A percentile compares a stretch with the other conserved stretches of the same genome.
Evolutionary conservation across 2,888 invertebrate species (phyloP).

Genomic region (Rhorus exstirpatorius): DNA sequence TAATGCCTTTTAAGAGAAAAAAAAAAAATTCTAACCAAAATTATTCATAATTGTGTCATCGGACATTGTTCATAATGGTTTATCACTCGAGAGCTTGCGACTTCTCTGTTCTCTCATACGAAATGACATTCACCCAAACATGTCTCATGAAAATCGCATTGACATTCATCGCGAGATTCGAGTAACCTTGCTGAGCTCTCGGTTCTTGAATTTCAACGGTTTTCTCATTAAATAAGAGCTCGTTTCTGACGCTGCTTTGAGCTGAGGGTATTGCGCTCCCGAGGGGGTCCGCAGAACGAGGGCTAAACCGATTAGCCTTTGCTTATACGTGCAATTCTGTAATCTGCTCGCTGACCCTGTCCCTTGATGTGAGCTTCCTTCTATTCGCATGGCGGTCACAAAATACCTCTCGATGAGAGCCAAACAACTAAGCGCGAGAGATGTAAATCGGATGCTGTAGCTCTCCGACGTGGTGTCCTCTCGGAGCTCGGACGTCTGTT

Average conservation of each 20-base stretch:
- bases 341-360: constrained; percentile 11
- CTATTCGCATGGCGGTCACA: neutral
- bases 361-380: constrained; percentile 1
- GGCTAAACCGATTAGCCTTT: constrained; percentile 35
- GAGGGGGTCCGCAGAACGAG: too few species aligned
- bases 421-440: constrained; percentile 32
- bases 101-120: neutral
- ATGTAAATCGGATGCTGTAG: constrained; percentile 1
- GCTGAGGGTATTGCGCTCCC: too few species aligned
- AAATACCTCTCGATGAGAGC: constrained; percentile 13
- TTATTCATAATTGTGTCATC: too few species aligned
- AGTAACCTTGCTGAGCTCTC: neutral
- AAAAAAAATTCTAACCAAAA: too few species aligned
- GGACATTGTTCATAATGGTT: too few species aligned
- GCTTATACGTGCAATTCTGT: constrained; percentile 31
- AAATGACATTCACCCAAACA: neutral
- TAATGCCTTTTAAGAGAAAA: too few species aligned
- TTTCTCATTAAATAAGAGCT: constrained; percentile 36
- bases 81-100: too few species aligned
- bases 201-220: constrained; percentile 7
- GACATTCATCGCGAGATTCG: neutral
- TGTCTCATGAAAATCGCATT: neutral
- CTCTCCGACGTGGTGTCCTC: neutral
- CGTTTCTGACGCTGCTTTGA: constrained; percentile 18
- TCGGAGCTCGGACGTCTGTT: neutral